phyloP scores from a whole-genome alignment of 2,888 invertebrate genomes.

The Trisateles emortualis region DNA sequence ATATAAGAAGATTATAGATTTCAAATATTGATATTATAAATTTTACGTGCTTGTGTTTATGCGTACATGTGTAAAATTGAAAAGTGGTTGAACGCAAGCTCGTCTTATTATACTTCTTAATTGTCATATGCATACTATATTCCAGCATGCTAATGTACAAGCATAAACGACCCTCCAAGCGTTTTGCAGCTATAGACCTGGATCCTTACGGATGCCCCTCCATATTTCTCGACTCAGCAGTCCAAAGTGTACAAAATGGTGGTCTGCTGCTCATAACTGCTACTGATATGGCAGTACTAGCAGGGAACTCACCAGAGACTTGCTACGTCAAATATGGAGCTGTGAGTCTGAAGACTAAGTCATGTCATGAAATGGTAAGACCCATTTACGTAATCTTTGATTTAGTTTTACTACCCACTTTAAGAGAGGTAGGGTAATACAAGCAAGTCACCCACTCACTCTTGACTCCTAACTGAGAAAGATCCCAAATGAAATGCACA shows the following conservation, averaged over 20 bases:
- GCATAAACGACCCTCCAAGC: constrained; percentile 88
- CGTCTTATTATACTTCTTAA: not conserved
- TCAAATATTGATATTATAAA: no score
- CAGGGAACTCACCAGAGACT: constrained; percentile 98
- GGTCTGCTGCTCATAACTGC: constrained; percentile 98
- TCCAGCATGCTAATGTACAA: constrained; percentile 94
- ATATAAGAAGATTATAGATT: no score
- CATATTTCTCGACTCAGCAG: constrained; percentile 95
- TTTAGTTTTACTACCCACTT: not conserved
- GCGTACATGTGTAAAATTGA: not conserved
- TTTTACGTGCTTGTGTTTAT: no score
- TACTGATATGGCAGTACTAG: constrained; percentile 98
- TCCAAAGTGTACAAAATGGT: constrained; percentile 92
- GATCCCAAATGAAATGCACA: no score
- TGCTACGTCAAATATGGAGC: constrained; percentile 98
- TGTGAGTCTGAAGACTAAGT: constrained; percentile 93
- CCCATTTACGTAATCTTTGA: no score
- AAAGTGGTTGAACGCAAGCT: not conserved
- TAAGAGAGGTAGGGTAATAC: no score
- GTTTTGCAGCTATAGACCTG: constrained; percentile 96
- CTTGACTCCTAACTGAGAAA: no score
- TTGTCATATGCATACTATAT: constrained; percentile 27
- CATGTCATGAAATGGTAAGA: constrained; percentile 98
- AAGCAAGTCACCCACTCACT: no score
- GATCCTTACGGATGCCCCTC: constrained; percentile 99